Conservation (phyloP, 2,797 vertebrate species). For the Taenioides sp. region DNA sequence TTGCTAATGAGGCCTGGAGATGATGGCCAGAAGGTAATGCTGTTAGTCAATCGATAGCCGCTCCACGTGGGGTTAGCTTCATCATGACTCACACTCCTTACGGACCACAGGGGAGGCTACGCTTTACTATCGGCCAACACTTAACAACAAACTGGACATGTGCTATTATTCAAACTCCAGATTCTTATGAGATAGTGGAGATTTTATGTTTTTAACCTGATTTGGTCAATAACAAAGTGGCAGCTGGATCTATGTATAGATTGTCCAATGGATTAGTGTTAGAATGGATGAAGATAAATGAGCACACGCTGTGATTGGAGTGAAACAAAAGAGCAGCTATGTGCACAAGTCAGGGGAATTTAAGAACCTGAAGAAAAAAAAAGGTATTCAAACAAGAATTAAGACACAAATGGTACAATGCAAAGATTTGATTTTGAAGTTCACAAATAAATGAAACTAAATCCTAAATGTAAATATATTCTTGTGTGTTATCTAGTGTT, state of each 20-base stretch:
- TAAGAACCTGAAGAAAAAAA: not conserved
- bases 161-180: slow-evolving; percentile 25
- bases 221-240: not conserved
- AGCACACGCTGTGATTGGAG: not conserved
- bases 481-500: too few species aligned
- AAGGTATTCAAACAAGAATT: not conserved
- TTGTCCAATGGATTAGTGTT: slow-evolving; percentile 21
- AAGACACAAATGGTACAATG: not conserved
- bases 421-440: too few species aligned
- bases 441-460: too few species aligned
- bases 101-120: slow-evolving; percentile 49
- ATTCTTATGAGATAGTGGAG: slow-evolving; percentile 6
- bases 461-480: too few species aligned
- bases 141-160: slow-evolving; percentile 22
- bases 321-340: not conserved
- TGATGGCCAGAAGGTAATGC: slow-evolving; percentile 73
- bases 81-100: slow-evolving; percentile 61
- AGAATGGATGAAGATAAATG: slow-evolving; percentile 10
- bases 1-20: slow-evolving; percentile 72
- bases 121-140: slow-evolving; percentile 30
- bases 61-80: slow-evolving; percentile 66
- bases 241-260: slow-evolving; percentile 37
- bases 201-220: slow-evolving; percentile 2
- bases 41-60: slow-evolving; percentile 66
- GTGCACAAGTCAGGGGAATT: not conserved